phyloP scores from a whole-genome alignment of 2,113 vertebrate species.

The Martes martes region DNA sequence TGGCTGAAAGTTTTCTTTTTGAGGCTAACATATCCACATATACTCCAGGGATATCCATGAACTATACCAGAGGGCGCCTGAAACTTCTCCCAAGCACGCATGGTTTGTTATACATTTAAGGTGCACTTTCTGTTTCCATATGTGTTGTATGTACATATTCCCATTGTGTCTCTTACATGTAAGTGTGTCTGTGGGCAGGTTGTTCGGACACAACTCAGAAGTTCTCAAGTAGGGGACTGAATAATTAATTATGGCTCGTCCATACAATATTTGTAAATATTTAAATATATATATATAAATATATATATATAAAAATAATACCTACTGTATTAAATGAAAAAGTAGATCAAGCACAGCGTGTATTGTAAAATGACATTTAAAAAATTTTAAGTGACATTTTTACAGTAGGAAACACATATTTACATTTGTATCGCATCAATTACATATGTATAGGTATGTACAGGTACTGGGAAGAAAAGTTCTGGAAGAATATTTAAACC shows the following conservation, averaged over 20 bases:
- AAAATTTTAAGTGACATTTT: not conserved
- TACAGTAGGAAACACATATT: not conserved
- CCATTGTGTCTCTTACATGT: not conserved
- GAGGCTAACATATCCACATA: not conserved
- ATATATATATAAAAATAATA: not conserved
- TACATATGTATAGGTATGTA: not conserved
- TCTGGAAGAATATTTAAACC: not conserved
- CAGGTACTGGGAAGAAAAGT: not conserved
- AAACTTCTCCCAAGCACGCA: fast-evolving
- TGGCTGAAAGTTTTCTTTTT: not conserved
- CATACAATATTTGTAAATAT: not conserved
- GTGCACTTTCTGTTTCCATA: not conserved
- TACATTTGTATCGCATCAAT: not conserved
- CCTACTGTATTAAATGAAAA: not conserved
- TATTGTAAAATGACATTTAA: not conserved
- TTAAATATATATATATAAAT: not conserved
- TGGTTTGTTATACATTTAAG: not conserved
- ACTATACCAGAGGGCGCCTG: not conserved
- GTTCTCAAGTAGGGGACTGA: not conserved
- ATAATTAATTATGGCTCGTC: not conserved
- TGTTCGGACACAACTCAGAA: not conserved
- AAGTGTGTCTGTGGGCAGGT: not conserved
- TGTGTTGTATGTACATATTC: not conserved
- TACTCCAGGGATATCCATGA: not conserved
- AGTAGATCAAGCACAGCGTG: not conserved